These are phyloP conservation scores for Dermatemys mawii DNA, from an alignment of 2,113 vertebrate genomes.

Conservation along the genomic window DNA sequence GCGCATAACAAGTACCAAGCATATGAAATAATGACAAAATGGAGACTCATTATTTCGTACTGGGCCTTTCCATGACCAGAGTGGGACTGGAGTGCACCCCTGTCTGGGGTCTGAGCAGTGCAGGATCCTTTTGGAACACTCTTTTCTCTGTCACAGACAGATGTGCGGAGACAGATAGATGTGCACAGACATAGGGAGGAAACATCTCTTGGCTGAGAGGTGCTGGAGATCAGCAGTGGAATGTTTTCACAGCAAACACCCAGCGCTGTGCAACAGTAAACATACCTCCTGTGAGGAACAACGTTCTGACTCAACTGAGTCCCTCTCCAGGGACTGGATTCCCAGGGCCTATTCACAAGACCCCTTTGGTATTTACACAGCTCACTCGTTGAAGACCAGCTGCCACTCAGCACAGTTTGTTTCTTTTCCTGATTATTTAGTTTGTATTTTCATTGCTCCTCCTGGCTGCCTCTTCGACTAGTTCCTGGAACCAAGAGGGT, in stretches of 20 bases:
- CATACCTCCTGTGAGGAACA: conserved; percentile 58
- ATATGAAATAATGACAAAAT: background rate
- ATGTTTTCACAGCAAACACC: conserved; percentile 68
- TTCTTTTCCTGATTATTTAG: conserved; percentile 62
- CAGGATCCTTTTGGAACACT: conserved; percentile 38
- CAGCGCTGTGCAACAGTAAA: conserved; percentile 60
- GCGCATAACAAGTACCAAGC: background rate
- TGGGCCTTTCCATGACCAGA: background rate
- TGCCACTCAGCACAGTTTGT: conserved; percentile 68
- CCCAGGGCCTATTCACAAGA: conserved; percentile 60
- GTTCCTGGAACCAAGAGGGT: conserved; percentile 57
- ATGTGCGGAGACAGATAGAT: background rate
- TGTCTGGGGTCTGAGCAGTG: background rate
- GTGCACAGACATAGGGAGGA: conserved; percentile 41
- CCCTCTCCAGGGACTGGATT: conserved; percentile 34
- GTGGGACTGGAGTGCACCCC: background rate
- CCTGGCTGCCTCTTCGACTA: conserved; percentile 40
- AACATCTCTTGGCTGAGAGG: conserved; percentile 43
- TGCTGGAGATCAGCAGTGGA: conserved; percentile 55
- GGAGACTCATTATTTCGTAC: background rate
- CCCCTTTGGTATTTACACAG: conserved; percentile 64
- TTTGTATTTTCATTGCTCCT: conserved; percentile 58
- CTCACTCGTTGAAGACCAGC: conserved; percentile 53
- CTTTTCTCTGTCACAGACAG: background rate
- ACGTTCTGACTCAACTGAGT: conserved; percentile 12